Evolutionary conservation across 2,888 invertebrate species (phyloP).

Genomic region (Calliopum simillimum): DNA sequence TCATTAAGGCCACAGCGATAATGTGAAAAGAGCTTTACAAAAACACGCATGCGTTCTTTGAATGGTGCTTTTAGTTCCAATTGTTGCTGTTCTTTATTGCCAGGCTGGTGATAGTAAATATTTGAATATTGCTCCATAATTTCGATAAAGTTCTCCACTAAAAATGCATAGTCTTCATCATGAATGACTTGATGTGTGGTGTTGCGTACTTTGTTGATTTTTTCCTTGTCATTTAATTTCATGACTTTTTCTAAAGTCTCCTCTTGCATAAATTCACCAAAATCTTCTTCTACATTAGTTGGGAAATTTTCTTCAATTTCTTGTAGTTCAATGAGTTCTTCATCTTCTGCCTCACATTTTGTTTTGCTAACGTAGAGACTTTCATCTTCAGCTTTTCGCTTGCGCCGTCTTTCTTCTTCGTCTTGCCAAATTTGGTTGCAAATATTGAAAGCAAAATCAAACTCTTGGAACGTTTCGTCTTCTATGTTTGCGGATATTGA

Average conservation of each 20-base stretch:
- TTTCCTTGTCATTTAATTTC: conserved; percentile 58
- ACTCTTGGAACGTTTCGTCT: conserved; percentile 66
- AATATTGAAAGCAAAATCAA: conserved; percentile 71
- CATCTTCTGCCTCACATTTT: conserved; percentile 75
- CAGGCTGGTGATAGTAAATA: conserved; percentile 54
- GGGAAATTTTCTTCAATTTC: conserved; percentile 81
- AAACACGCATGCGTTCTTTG: conserved; percentile 59
- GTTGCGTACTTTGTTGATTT: conserved; percentile 49
- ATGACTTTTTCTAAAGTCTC: conserved; percentile 68
- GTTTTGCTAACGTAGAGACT: conserved; percentile 80
- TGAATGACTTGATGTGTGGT: conserved; percentile 50
- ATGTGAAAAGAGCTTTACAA: conserved; percentile 57
- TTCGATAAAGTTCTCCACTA: conserved; percentile 59
- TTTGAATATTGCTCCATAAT: conserved; percentile 59
- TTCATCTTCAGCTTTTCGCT: conserved; percentile 79
- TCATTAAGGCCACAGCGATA: conserved; percentile 58
- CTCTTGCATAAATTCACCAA: conserved; percentile 74
- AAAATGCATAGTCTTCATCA: conserved; percentile 59
- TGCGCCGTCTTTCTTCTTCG: conserved; percentile 77
- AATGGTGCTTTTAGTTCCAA: conserved; percentile 55
- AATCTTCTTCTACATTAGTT: conserved; percentile 76
- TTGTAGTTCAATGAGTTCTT: conserved; percentile 74
- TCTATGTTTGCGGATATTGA: conserved; percentile 70
- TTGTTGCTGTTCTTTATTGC: not conserved
- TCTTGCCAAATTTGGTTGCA: conserved; percentile 81